Percentiles rank a stretch among this genome's conserved stretches.
phyloP scores from a whole-genome alignment of 2,797 vertebrate genomes.

The Gastrophryne carolinensis region DNA sequence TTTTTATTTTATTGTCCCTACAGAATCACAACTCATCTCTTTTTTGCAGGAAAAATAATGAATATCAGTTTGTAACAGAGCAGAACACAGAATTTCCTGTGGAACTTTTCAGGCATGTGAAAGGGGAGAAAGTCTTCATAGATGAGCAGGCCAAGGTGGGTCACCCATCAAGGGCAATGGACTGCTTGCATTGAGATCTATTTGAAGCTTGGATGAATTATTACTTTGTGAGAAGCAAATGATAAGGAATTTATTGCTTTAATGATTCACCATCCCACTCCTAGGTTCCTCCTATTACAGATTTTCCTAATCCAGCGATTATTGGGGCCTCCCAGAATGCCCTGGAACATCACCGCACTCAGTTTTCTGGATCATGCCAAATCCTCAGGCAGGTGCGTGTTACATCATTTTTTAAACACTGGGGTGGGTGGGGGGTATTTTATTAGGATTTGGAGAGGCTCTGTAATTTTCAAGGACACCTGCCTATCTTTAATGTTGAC shows the following conservation, averaged over 20 bases:
- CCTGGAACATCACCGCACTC: slow-evolving; percentile 69
- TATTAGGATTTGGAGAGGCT: neutral
- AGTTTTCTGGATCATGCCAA: slow-evolving; percentile 63
- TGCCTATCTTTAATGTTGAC: no score
- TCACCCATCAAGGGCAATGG: no score
- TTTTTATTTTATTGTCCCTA: no score
- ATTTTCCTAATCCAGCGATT: slow-evolving; percentile 71
- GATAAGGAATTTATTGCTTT: neutral
- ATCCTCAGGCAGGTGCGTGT: slow-evolving; percentile 76
- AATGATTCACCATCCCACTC: neutral
- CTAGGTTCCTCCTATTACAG: slow-evolving; percentile 72
- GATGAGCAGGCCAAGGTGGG: slow-evolving; percentile 49
- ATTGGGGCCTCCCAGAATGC: slow-evolving; percentile 68
- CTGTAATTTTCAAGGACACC: no score
- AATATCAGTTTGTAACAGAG: slow-evolving; percentile 18
- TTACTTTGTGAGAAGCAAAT: no score
- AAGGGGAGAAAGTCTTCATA: slow-evolving; percentile 48
- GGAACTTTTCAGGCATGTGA: neutral
- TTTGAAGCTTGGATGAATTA: no score
- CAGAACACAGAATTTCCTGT: slow-evolving; percentile 27
- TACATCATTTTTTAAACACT: neutral
- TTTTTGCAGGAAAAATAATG: slow-evolving; percentile 36
- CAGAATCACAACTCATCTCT: neutral
- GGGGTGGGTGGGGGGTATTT: neutral
- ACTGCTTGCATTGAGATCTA: no score